Percentiles rank a stretch among this genome's conserved stretches.
Conservation (phyloP, 2,888 invertebrate genomes). For the Latheticus oryzae region DNA sequence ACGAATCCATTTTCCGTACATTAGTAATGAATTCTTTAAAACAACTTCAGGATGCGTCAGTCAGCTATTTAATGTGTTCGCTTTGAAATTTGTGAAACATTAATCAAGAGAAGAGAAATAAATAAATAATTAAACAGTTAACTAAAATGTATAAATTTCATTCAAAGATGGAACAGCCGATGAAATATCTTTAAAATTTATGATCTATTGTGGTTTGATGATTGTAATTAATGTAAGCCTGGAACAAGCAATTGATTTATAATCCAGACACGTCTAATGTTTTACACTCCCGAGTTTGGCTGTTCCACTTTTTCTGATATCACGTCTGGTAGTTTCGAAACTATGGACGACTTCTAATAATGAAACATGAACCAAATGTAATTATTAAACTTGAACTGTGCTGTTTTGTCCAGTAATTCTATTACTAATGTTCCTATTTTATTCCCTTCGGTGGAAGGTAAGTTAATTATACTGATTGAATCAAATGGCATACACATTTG, state of each 20-base stretch:
- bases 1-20: too few species aligned
- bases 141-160: constrained; percentile 26
- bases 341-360: too few species aligned
- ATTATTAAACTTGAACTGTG: constrained; percentile 21
- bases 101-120: constrained; percentile 7
- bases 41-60: too few species aligned
- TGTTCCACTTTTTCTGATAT: constrained; percentile 2
- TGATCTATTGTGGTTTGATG: constrained; percentile 37
- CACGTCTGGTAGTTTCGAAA: too few species aligned
- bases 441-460: constrained; percentile 30
- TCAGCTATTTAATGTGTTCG: too few species aligned
- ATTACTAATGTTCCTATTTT: constrained; percentile 34
- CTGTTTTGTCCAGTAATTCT: constrained; percentile 24
- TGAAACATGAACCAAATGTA: constrained; percentile 2
- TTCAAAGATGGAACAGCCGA: constrained; percentile 26
- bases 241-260: constrained; percentile 33
- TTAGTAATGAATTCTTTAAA: too few species aligned
- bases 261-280: constrained; percentile 22
- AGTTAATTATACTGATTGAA: constrained; percentile 39
- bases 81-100: too few species aligned
- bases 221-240: constrained; percentile 33
- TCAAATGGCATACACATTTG: constrained; percentile 39
- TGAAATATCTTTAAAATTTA: constrained; percentile 38
- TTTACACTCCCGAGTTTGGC: constrained; percentile 10
- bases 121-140: constrained; percentile 1